Conservation (phyloP, 2,113 vertebrate genomes). For the Dolichallabes microphthalmus region DNA sequence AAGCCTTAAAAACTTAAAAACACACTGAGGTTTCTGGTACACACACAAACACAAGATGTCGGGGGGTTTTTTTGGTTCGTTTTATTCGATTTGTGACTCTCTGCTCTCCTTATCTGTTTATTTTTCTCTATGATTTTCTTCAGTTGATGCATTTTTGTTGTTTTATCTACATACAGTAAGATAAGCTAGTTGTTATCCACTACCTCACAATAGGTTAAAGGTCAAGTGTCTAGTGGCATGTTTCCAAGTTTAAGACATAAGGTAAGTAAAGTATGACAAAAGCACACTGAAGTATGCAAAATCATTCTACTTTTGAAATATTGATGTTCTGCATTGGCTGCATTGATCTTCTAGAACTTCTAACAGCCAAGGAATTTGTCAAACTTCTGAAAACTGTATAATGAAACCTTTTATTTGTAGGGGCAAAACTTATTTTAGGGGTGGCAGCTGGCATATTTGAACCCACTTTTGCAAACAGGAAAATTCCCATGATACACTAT, state of each 20-base stretch:
- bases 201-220: neutral
- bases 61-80: neutral
- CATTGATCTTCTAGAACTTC: neutral
- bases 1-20: constrained; percentile 77
- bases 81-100: neutral
- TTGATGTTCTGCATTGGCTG: neutral
- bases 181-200: neutral
- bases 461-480: neutral
- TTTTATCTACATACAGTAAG: neutral
- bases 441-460: neutral
- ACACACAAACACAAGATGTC: constrained; percentile 12
- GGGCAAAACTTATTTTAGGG: neutral
- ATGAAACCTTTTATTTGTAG: neutral
- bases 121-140: neutral
- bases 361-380: neutral
- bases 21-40: constrained; percentile 67
- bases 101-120: neutral
- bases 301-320: neutral
- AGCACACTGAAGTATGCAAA: neutral
- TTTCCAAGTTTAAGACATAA: neutral
- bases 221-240: neutral
- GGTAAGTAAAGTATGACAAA: neutral
- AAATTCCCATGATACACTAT: neutral
- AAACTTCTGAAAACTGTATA: neutral
- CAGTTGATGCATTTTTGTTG: neutral